A percentile compares a stretch with the other conserved stretches of the same genome.
Evolutionary conservation across 2,888 invertebrate species (phyloP).

Genomic region (Leucophenga maculata): DNA sequence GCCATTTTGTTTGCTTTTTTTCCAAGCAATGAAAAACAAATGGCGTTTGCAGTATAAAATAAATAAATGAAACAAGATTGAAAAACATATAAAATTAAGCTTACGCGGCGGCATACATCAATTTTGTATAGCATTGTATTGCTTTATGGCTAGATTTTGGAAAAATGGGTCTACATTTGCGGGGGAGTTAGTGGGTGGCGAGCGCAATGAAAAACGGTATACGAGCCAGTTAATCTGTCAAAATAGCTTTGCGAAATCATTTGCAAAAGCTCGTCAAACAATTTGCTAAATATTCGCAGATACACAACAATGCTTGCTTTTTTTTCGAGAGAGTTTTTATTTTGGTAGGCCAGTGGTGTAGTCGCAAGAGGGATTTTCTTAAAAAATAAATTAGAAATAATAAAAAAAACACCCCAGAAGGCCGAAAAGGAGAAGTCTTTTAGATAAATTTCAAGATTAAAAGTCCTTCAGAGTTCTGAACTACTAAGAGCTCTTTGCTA

Average conservation of each 20-base stretch:
- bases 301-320: background rate
- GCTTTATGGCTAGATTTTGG: too few relatives aligned
- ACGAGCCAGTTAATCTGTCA: constrained; percentile 66
- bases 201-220: constrained; percentile 43
- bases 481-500: too few relatives aligned
- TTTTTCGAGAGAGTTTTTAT: constrained; percentile 11
- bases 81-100: background rate
- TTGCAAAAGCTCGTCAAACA: too few relatives aligned
- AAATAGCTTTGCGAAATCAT: constrained; percentile 43
- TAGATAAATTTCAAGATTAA: too few relatives aligned
- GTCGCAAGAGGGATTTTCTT: background rate
- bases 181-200: constrained; percentile 28
- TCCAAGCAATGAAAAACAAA: background rate
- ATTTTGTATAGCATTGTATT: too few relatives aligned
- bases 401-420: too few relatives aligned
- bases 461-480: too few relatives aligned
- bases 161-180: background rate
- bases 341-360: background rate
- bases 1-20: background rate
- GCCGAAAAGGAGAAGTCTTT: too few relatives aligned
- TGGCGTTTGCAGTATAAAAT: constrained; percentile 1
- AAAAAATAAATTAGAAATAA: too few relatives aligned
- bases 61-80: too few relatives aligned
- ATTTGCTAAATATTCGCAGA: background rate
- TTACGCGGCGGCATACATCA: background rate